phyloP scores from a whole-genome alignment of 2,888 invertebrate species.

The Dendrolimus pini region DNA sequence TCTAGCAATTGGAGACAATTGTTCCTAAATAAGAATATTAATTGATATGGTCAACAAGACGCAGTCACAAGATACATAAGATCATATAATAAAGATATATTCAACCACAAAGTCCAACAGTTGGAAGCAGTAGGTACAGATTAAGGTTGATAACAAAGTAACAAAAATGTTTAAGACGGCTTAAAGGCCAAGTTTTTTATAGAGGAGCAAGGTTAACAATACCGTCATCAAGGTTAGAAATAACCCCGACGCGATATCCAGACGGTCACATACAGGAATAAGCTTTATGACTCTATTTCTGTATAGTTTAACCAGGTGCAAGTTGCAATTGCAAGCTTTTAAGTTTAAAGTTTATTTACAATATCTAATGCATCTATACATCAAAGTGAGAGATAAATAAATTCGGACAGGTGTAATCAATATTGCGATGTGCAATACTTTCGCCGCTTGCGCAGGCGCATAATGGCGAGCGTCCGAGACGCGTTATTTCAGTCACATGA shows the following conservation, averaged over 20 bases:
- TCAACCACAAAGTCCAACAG: too few species aligned
- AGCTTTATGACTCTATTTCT: conserved; percentile 27
- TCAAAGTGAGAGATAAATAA: background rate
- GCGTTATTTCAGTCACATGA: conserved; percentile 65
- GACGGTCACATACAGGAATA: conserved; percentile 42
- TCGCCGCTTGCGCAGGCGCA: background rate
- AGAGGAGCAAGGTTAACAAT: conserved; percentile 61
- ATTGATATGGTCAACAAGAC: too few species aligned
- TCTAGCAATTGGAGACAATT: too few species aligned
- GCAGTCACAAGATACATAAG: too few species aligned
- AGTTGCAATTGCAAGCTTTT: too few species aligned
- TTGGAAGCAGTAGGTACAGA: too few species aligned
- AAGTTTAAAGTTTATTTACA: too few species aligned
- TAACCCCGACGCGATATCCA: conserved; percentile 48
- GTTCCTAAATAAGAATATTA: too few species aligned
- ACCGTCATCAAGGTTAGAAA: conserved; percentile 68
- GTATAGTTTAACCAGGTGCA: conserved; percentile 11
- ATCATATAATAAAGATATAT: too few species aligned
- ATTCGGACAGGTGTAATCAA: conserved; percentile 6
- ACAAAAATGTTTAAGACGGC: background rate
- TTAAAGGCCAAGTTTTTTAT: conserved; percentile 49
- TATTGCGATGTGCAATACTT: background rate
- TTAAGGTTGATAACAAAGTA: too few species aligned
- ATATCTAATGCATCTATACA: too few species aligned
- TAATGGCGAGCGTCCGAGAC: conserved; percentile 15